Percentiles rank a stretch among this genome's conserved stretches.
These are phyloP conservation scores for Labeo calbasu DNA, from an alignment of 2,797 vertebrate species.

Conservation along the genomic window DNA sequence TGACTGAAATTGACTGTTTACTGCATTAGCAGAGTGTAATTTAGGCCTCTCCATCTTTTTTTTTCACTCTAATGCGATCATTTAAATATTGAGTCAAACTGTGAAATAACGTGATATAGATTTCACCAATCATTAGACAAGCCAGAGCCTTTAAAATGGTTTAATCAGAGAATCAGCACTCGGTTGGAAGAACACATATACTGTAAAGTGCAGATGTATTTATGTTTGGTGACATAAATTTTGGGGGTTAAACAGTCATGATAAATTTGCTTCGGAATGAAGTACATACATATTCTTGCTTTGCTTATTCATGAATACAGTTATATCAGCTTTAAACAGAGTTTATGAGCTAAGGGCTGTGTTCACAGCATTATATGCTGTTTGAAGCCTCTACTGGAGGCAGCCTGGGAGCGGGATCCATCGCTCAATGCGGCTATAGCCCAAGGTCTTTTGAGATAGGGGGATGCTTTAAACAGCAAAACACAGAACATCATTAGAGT, in stretches of 20 bases:
- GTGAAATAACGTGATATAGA: conserved; percentile 44
- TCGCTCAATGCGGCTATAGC: conserved; percentile 51
- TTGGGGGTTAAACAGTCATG: conserved; percentile 6
- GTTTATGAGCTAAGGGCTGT: conserved; percentile 16
- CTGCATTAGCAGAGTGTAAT: conserved; percentile 22
- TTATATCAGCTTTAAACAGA: conserved; percentile 27
- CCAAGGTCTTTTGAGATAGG: conserved; percentile 55
- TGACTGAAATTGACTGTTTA: conserved; percentile 33
- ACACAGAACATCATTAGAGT: conserved; percentile 56
- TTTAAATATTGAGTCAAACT: conserved; percentile 40
- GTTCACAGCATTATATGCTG: conserved; percentile 40
- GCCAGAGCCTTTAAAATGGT: conserved; percentile 28
- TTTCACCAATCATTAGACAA: conserved; percentile 45
- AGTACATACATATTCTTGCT: conserved; percentile 1
- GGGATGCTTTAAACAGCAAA: conserved; percentile 53
- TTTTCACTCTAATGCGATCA: background rate
- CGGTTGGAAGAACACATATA: conserved; percentile 28
- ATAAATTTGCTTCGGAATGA: conserved; percentile 1
- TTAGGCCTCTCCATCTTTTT: conserved; percentile 11
- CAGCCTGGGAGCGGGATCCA: conserved; percentile 27
- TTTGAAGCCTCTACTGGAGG: conserved; percentile 22
- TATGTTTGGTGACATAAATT: conserved; percentile 21
- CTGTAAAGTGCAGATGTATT: conserved; percentile 13
- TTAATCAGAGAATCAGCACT: conserved; percentile 18
- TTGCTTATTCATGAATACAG: conserved; percentile 35